phyloP scores from a whole-genome alignment of 2,888 invertebrate species.

The Dynastes maya region DNA sequence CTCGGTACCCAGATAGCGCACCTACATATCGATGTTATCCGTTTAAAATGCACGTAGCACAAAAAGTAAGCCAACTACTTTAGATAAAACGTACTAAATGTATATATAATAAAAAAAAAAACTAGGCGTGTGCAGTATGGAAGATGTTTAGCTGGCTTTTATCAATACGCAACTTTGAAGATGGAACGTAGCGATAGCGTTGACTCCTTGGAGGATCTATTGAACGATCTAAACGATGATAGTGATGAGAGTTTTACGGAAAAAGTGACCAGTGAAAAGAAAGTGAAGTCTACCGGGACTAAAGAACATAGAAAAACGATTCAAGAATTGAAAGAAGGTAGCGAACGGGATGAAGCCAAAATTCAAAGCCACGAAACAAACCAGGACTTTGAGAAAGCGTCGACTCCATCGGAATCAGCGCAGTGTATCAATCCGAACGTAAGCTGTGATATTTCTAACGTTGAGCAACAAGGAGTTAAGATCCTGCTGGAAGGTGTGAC shows the following conservation, averaged over 20 bases:
- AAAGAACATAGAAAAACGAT: conserved; percentile 14
- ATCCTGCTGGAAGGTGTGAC: conserved; percentile 47
- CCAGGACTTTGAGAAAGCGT: conserved; percentile 15
- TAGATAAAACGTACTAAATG: conserved; percentile 39
- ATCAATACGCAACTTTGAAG: background rate
- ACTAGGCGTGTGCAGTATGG: conserved; percentile 8
- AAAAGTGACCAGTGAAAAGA: background rate
- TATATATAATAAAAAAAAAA: conserved; percentile 3
- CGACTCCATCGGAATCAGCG: background rate
- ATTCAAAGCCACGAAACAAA: conserved; percentile 9
- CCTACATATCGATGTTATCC: background rate
- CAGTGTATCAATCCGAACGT: conserved; percentile 26
- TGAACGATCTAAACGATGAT: conserved; percentile 56
- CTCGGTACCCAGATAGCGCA: background rate
- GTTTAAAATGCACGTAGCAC: conserved; percentile 11
- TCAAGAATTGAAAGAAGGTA: background rate
- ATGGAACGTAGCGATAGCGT: conserved; percentile 53
- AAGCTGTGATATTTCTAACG: conserved; percentile 16
- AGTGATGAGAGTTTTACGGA: conserved; percentile 51
- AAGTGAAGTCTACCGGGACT: background rate
- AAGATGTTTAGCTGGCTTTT: background rate
- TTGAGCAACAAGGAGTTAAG: conserved; percentile 5
- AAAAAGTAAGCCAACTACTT: conserved; percentile 36
- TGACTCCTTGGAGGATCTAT: conserved; percentile 57
- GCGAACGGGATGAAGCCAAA: background rate